Conservation (phyloP, 2,797 vertebrate species). For the Xiphophorus birchmanni region DNA sequence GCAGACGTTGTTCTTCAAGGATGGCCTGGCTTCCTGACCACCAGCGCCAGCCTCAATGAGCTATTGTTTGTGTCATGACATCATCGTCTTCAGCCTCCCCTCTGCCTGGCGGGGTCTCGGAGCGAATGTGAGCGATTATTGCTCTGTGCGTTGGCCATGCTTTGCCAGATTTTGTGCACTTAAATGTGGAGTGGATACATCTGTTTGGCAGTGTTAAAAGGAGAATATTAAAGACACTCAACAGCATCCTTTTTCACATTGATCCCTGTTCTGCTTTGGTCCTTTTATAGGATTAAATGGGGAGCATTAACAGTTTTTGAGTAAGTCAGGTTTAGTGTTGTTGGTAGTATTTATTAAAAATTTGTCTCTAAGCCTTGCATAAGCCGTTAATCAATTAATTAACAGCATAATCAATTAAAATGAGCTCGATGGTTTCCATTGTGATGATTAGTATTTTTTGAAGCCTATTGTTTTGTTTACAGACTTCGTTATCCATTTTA, state of each 20-base stretch:
- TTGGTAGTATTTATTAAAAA: neutral
- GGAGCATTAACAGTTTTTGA: conserved; percentile 12
- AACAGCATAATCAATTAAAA: no score
- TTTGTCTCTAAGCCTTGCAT: no score
- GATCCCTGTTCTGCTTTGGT: conserved; percentile 11
- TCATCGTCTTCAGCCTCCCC: conserved; percentile 83
- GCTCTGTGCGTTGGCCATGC: conserved; percentile 48
- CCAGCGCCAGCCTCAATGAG: conserved; percentile 80
- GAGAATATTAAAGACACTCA: conserved; percentile 39
- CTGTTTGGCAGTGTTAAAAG: conserved; percentile 65
- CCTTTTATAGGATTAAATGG: conserved; percentile 22
- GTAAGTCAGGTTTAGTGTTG: conserved; percentile 11
- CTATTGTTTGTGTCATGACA: conserved; percentile 85
- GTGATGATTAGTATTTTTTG: no score
- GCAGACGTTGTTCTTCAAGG: conserved; percentile 84
- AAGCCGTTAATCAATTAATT: no score
- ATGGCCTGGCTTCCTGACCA: conserved; percentile 81
- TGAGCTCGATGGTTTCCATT: no score
- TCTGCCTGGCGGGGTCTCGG: conserved; percentile 72
- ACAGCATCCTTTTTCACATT: conserved; percentile 20
- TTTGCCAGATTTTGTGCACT: conserved; percentile 69
- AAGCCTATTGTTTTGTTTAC: no score
- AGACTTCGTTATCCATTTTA: no score
- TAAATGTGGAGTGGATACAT: conserved; percentile 71
- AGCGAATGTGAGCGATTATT: conserved; percentile 50